These are phyloP conservation scores for Cebidichthys violaceus DNA, from an alignment of 2,113 vertebrate species.

Conservation along the genomic window DNA sequence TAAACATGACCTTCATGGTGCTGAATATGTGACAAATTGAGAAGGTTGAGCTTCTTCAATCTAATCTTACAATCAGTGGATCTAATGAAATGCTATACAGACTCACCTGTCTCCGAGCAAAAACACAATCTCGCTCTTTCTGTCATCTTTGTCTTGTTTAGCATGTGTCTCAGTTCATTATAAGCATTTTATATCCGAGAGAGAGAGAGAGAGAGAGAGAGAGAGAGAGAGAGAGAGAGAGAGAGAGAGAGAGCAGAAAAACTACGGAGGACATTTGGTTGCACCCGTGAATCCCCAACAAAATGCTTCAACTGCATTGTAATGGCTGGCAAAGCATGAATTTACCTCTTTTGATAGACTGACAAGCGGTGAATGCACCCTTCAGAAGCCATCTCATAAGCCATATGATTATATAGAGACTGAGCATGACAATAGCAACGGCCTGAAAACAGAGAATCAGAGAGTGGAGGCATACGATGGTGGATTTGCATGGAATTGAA, in stretches of 20 bases:
- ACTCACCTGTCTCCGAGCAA: background rate
- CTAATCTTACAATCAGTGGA: background rate
- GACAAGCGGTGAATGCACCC: constrained; percentile 39
- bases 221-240: constrained; percentile 35
- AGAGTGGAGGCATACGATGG: constrained; percentile 15
- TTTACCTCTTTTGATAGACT: constrained; percentile 37
- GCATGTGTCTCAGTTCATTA: constrained; percentile 17
- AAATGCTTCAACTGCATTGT: background rate
- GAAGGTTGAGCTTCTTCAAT: background rate
- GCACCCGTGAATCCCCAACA: background rate
- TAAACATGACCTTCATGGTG: background rate
- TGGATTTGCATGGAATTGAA: constrained; percentile 59
- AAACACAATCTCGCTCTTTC: background rate
- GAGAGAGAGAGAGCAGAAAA: constrained; percentile 8
- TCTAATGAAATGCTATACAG: constrained; percentile 9
- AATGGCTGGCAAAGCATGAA: constrained; percentile 3
- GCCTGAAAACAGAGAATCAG: constrained; percentile 13
- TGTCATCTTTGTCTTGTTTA: constrained; percentile 22
- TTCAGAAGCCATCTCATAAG: constrained; percentile 25
- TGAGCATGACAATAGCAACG: constrained; percentile 18
- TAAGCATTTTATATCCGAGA: constrained; percentile 1
- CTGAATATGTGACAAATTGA: constrained; percentile 12
- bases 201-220: constrained; percentile 3
- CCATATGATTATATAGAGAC: constrained; percentile 34
- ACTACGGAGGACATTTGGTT: constrained; percentile 7